These are phyloP conservation scores for Phaethornis superciliosus DNA, from an alignment of 2,113 vertebrate species.

Conservation along the genomic window DNA sequence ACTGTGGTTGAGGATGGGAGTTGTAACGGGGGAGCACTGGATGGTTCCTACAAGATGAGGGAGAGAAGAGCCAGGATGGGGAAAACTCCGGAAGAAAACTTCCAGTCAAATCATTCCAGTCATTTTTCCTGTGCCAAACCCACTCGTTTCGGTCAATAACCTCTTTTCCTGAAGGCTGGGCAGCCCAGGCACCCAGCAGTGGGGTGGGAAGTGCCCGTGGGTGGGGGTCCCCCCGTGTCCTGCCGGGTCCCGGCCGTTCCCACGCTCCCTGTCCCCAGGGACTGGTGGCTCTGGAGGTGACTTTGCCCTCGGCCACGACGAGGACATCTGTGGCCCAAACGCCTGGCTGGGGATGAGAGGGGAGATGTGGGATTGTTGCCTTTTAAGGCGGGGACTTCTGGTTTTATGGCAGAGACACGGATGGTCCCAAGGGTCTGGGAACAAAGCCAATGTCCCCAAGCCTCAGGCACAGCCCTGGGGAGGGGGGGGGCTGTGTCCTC, in stretches of 20 bases:
- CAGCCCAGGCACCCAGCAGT: not conserved
- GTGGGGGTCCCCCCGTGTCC: rapidly evolving
- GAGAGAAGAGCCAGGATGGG: not conserved
- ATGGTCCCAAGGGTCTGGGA: not conserved
- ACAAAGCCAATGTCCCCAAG: not conserved
- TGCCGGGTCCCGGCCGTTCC: rapidly evolving
- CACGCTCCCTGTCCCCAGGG: rapidly evolving
- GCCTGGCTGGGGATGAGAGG: not conserved
- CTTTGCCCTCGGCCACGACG: not conserved
- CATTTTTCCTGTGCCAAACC: not conserved
- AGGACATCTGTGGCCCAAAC: not conserved
- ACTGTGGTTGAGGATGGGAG: not conserved
- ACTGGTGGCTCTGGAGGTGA: rapidly evolving
- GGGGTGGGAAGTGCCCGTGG: not conserved
- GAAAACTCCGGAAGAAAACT: not conserved
- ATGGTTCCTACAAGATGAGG: not conserved
- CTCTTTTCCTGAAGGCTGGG: not conserved
- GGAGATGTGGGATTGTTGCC: not conserved
- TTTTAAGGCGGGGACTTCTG: not conserved
- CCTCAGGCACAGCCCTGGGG: not conserved
- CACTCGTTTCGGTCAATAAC: rapidly evolving
- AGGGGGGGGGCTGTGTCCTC: too few relatives aligned
- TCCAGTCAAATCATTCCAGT: rapidly evolving
- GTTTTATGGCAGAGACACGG: not conserved
- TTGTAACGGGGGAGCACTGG: not conserved